These are phyloP conservation scores for Bos taurus DNA, from an alignment of 2,113 vertebrate species.

Conservation along the genomic window DNA sequence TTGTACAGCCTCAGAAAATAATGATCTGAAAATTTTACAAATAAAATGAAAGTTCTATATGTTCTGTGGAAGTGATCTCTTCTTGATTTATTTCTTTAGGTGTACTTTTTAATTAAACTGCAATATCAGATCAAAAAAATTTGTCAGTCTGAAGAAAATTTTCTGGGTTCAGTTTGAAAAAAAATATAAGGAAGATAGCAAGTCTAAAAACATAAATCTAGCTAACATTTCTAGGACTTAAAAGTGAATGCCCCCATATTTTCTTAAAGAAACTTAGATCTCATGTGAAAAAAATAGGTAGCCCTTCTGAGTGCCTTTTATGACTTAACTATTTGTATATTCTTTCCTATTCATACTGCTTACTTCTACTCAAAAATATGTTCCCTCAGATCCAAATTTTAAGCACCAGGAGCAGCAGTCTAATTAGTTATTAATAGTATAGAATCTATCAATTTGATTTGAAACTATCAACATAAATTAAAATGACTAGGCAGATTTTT, in stretches of 20 bases:
- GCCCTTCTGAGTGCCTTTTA: neutral
- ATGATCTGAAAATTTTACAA: neutral
- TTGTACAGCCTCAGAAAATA: neutral
- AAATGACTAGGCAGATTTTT: neutral
- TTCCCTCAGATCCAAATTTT: neutral
- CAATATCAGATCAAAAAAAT: neutral
- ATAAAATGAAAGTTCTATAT: neutral
- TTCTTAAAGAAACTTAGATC: neutral
- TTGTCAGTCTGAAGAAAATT: neutral
- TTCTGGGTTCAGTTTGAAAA: neutral
- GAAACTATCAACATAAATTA: neutral
- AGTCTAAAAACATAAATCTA: neutral
- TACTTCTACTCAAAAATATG: neutral
- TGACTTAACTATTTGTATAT: neutral
- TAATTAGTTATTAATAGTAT: neutral
- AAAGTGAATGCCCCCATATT: neutral
- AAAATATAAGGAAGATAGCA: neutral
- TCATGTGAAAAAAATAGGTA: neutral
- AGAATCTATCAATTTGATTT: neutral
- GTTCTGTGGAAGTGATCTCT: neutral
- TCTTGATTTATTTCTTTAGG: neutral
- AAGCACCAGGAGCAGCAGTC: neutral
- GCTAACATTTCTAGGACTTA: neutral
- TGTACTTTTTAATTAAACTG: slow-evolving; percentile 37
- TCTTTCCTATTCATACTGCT: neutral